Conservation (phyloP, 2,113 vertebrate species). For the Boulengeromyrus knoepffleri region DNA sequence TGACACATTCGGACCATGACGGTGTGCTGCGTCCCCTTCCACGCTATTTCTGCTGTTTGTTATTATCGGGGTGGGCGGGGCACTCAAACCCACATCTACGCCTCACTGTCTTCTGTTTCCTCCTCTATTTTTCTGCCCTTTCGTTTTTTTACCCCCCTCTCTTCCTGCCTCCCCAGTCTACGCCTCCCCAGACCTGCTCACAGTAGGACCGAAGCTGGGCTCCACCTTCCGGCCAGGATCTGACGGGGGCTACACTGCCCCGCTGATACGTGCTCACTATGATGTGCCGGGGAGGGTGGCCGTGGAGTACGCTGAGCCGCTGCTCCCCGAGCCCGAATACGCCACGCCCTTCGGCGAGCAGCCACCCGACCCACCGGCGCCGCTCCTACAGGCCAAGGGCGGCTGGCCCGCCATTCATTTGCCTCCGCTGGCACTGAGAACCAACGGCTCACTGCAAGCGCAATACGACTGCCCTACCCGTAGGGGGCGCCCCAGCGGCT, state of each 20-base stretch:
- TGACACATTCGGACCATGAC: not conserved
- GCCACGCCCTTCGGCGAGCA: slow-evolving; percentile 70
- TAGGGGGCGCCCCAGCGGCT: slow-evolving; percentile 47
- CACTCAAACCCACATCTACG: not conserved
- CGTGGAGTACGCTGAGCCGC: slow-evolving; percentile 65
- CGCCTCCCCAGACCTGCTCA: slow-evolving; percentile 59
- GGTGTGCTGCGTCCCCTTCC: not conserved
- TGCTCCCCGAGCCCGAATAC: slow-evolving; percentile 71
- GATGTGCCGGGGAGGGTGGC: slow-evolving; percentile 61
- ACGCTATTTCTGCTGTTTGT: not conserved
- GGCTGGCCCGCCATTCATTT: not conserved
- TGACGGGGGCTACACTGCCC: slow-evolving; percentile 67
- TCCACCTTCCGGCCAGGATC: slow-evolving; percentile 67
- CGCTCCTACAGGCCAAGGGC: not conserved
- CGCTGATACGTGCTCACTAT: slow-evolving; percentile 65
- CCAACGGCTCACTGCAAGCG: not conserved
- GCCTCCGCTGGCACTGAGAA: not conserved
- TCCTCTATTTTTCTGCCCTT: not conserved
- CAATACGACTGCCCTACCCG: slow-evolving; percentile 62
- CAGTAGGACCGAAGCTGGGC: slow-evolving; percentile 50
- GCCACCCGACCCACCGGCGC: slow-evolving; percentile 19
- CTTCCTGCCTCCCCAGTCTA: slow-evolving; percentile 58
- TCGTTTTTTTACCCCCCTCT: not conserved
- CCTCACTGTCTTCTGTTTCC: not conserved
- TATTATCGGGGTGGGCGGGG: not conserved